phyloP scores from a whole-genome alignment of 2,888 invertebrate species.

The Anaspis maculata region DNA sequence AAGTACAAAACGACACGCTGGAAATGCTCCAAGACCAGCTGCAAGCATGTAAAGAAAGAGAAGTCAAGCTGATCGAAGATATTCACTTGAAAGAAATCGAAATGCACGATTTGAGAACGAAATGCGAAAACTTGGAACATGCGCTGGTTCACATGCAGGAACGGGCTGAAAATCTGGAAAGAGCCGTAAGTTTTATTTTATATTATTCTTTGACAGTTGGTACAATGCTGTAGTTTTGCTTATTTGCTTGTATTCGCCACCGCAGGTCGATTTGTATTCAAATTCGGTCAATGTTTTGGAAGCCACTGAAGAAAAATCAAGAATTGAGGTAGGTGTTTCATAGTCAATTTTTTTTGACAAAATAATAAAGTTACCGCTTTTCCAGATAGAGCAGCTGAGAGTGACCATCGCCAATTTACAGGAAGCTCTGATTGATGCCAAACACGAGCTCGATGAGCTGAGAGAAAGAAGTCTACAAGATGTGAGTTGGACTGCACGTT shows the following conservation, averaged over 20 bases:
- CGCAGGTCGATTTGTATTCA: slow-evolving; percentile 34
- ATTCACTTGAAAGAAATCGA: slow-evolving; percentile 24
- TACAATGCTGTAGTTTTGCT: too few species aligned
- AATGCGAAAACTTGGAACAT: slow-evolving; percentile 30
- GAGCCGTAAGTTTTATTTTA: slow-evolving; percentile 30
- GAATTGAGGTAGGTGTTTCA: slow-evolving; percentile 35
- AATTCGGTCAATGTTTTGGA: slow-evolving; percentile 36
- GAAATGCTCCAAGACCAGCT: slow-evolving; percentile 24
- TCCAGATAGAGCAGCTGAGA: slow-evolving; percentile 35
- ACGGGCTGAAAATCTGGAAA: slow-evolving; percentile 32
- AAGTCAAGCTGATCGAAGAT: slow-evolving; percentile 23
- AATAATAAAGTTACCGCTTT: too few species aligned
- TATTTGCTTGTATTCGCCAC: neutral
- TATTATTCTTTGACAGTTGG: slow-evolving; percentile 1
- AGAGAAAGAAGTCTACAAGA: slow-evolving; percentile 31
- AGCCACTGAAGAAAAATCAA: slow-evolving; percentile 30
- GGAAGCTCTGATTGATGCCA: slow-evolving; percentile 33
- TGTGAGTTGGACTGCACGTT: slow-evolving; percentile 39
- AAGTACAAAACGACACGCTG: slow-evolving; percentile 22
- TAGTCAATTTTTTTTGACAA: slow-evolving; percentile 1
- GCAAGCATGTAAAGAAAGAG: slow-evolving; percentile 17
- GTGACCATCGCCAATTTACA: slow-evolving; percentile 35
- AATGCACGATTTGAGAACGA: slow-evolving; percentile 29
- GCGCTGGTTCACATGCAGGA: slow-evolving; percentile 28
- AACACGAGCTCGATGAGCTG: slow-evolving; percentile 34